These are phyloP conservation scores for Drosophila sucinea DNA, from an alignment of 1,140 invertebrate species.

Conservation along the genomic window DNA sequence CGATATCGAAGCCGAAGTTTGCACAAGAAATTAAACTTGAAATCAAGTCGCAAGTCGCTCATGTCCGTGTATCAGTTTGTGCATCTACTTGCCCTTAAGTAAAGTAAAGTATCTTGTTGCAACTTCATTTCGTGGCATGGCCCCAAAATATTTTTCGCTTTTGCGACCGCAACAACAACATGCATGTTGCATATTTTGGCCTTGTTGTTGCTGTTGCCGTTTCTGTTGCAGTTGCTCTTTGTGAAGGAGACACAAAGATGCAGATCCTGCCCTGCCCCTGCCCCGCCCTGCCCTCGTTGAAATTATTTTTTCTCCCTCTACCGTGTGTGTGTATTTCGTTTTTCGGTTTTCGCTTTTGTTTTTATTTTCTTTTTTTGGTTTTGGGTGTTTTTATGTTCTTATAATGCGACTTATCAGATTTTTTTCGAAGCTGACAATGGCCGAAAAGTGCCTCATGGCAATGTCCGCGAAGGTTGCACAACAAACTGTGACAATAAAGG, in stretches of 20 bases:
- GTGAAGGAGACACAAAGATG: background rate
- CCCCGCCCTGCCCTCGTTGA: slow-evolving; percentile 30
- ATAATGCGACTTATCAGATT: slow-evolving; percentile 82
- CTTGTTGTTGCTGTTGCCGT: slow-evolving; percentile 55
- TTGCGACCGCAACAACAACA: slow-evolving; percentile 70
- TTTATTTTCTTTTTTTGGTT: slow-evolving; percentile 46
- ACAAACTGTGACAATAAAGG: slow-evolving; percentile 3
- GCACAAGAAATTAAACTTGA: slow-evolving; percentile 78
- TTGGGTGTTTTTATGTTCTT: slow-evolving; percentile 82
- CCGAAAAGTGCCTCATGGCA: slow-evolving; percentile 73
- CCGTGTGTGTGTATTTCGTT: slow-evolving; percentile 58
- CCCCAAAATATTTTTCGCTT: slow-evolving; percentile 74
- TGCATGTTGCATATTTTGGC: slow-evolving; percentile 74
- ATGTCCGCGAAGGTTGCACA: slow-evolving; percentile 67
- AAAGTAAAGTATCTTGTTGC: slow-evolving; percentile 81
- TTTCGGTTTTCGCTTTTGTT: slow-evolving; percentile 38
- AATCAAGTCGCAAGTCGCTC: slow-evolving; percentile 61
- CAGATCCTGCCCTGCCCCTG: slow-evolving; percentile 13
- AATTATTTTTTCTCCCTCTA: slow-evolving; percentile 76
- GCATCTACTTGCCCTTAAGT: slow-evolving; percentile 80
- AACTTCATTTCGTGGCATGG: slow-evolving; percentile 79
- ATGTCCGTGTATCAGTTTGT: slow-evolving; percentile 73
- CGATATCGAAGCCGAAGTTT: slow-evolving; percentile 57
- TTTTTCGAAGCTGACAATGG: slow-evolving; percentile 78
- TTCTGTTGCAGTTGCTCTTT: slow-evolving; percentile 2